Percentiles rank a stretch among this genome's conserved stretches.
Conservation (phyloP, 2,888 invertebrate genomes). For the Coleophora flavipennella region DNA sequence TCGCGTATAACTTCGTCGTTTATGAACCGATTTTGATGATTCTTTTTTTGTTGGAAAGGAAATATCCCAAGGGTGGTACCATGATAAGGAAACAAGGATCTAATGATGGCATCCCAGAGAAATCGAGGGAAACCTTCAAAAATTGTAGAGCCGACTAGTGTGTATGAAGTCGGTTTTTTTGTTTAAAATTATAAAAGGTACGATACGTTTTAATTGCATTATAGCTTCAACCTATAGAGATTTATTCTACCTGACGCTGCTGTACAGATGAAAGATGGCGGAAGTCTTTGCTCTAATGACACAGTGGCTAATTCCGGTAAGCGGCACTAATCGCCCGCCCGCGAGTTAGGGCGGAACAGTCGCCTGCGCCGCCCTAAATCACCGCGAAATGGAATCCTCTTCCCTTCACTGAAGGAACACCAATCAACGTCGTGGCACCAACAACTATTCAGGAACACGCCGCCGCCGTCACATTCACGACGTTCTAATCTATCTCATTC, state of each 20-base stretch:
- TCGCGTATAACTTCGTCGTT: too few species aligned
- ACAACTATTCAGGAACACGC: slow-evolving; percentile 9
- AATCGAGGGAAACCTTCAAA: too few species aligned
- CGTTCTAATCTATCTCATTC: slow-evolving; percentile 13
- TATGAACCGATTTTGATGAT: too few species aligned
- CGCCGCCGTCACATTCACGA: slow-evolving; percentile 19
- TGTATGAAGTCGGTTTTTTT: too few species aligned
- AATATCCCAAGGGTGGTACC: too few species aligned
- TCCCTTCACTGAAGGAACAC: neutral
- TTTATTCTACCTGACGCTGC: neutral
- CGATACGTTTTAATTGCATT: too few species aligned
- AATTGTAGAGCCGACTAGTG: too few species aligned
- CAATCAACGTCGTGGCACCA: neutral
- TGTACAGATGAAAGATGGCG: slow-evolving; percentile 13
- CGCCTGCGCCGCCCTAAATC: slow-evolving; percentile 1
- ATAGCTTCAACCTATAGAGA: too few species aligned
- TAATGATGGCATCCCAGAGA: too few species aligned
- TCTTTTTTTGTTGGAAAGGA: too few species aligned
- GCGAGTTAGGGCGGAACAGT: slow-evolving; percentile 26
- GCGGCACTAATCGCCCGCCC: slow-evolving; percentile 48
- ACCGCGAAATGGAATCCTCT: slow-evolving; percentile 4
- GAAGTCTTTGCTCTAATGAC: slow-evolving; percentile 56
- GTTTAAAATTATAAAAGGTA: too few species aligned
- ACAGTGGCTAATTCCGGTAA: slow-evolving; percentile 47
- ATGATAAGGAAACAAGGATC: too few species aligned